These are phyloP conservation scores for Camptogramma bilineatum DNA, from an alignment of 2,888 invertebrate species.

Conservation along the genomic window DNA sequence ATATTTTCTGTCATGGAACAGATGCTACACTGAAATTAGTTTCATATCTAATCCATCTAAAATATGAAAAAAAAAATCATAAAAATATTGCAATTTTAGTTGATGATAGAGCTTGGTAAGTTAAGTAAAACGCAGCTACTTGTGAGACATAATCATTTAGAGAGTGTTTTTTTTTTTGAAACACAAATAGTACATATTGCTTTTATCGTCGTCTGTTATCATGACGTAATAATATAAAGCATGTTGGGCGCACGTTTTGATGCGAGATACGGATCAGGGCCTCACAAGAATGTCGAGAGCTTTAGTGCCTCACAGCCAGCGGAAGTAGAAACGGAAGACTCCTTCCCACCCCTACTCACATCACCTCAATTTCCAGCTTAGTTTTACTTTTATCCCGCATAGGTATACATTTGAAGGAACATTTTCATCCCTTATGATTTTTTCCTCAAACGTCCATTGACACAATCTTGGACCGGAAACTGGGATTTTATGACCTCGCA, in stretches of 20 bases:
- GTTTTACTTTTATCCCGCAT: constrained; percentile 35
- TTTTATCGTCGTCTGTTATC: constrained; percentile 32
- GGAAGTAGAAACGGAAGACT: constrained; percentile 60
- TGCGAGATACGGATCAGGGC: constrained; percentile 37
- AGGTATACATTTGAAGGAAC: constrained; percentile 21
- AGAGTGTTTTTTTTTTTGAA: not conserved
- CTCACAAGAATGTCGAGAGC: constrained; percentile 29
- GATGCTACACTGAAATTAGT: constrained; percentile 39
- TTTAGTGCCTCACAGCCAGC: constrained; percentile 39
- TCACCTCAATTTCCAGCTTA: constrained; percentile 41
- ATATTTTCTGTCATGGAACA: constrained; percentile 41
- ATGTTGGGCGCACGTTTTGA: constrained; percentile 33
- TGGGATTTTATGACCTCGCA: constrained; percentile 13
- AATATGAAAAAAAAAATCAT: not conserved
- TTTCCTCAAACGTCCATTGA: constrained; percentile 1
- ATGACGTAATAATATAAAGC: constrained; percentile 36
- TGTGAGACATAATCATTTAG: not conserved
- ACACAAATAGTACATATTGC: constrained; percentile 1
- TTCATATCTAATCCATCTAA: constrained; percentile 21
- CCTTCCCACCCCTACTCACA: constrained; percentile 41
- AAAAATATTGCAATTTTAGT: not conserved
- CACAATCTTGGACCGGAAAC: constrained; percentile 13
- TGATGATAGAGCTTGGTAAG: not conserved
- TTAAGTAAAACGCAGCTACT: not conserved
- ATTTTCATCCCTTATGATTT: constrained; percentile 23